These are phyloP conservation scores for Drosophila paranaensis DNA, from an alignment of 2,888 invertebrate genomes.

Conservation along the genomic window DNA sequence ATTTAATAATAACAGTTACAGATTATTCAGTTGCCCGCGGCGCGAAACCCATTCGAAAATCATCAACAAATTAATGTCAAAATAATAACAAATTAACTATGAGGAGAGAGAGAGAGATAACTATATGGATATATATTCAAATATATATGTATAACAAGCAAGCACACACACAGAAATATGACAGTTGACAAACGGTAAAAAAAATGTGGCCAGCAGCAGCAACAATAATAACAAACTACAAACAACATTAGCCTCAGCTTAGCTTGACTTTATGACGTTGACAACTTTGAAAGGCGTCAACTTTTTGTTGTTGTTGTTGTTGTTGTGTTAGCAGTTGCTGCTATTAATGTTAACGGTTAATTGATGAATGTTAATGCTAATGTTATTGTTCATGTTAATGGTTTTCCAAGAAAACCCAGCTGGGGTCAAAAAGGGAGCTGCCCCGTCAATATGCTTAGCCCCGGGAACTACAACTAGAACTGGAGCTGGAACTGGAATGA, in stretches of 20 bases:
- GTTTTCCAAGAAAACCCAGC: neutral
- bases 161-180: slow-evolving; percentile 48
- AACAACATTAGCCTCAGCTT: slow-evolving; percentile 44
- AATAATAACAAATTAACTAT: slow-evolving; percentile 73
- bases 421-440: slow-evolving; percentile 6
- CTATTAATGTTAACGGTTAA: slow-evolving; percentile 29
- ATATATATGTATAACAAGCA: neutral
- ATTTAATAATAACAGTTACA: slow-evolving; percentile 40
- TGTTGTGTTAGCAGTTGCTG: slow-evolving; percentile 26
- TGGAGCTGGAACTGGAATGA: slow-evolving; percentile 5
- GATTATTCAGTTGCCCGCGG: slow-evolving; percentile 39
- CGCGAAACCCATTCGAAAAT: slow-evolving; percentile 50
- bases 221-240: slow-evolving; percentile 20
- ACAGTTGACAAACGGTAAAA: slow-evolving; percentile 75
- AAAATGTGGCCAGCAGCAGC: slow-evolving; percentile 49
- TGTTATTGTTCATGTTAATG: slow-evolving; percentile 5
- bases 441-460: slow-evolving; percentile 24
- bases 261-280: slow-evolving; percentile 55
- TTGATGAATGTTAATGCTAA: slow-evolving; percentile 9
- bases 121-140: slow-evolving; percentile 1
- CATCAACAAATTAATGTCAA: slow-evolving; percentile 72
- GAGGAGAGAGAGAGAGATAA: neutral
- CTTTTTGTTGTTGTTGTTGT: slow-evolving; percentile 13
- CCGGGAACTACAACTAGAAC: neutral
- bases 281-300: slow-evolving; percentile 63